phyloP scores from a whole-genome alignment of 2,797 vertebrate species.

The Ataeniobius toweri region DNA sequence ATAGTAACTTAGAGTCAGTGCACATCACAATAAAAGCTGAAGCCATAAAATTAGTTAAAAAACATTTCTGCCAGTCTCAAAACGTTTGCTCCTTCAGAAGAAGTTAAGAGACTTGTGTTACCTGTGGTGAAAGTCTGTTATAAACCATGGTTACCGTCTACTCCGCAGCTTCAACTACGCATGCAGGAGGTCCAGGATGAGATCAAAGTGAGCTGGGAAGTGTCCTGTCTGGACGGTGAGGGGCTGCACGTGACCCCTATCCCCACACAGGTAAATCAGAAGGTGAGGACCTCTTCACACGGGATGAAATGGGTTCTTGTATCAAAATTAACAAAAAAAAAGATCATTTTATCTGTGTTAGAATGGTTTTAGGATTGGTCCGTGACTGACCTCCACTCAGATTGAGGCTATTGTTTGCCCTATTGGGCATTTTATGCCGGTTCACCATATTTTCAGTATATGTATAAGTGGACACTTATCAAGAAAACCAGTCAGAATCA shows the following conservation, averaged over 20 bases:
- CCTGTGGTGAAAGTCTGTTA: not conserved
- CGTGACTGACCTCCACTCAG: not conserved
- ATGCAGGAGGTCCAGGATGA: slow-evolving; percentile 83
- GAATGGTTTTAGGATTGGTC: not conserved
- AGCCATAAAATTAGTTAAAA: not conserved
- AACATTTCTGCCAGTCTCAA: not conserved
- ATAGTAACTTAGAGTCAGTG: not conserved
- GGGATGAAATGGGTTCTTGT: not conserved
- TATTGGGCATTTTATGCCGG: not conserved
- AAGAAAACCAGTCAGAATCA: not conserved
- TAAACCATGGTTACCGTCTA: not conserved
- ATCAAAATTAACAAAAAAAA: not conserved
- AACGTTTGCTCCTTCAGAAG: not conserved
- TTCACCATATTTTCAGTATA: not conserved
- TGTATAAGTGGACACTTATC: not conserved
- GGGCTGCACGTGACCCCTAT: slow-evolving; percentile 80
- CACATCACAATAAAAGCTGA: not conserved
- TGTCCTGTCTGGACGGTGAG: slow-evolving; percentile 73
- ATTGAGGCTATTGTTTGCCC: no score
- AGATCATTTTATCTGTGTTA: not conserved
- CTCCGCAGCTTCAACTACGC: slow-evolving; percentile 85
- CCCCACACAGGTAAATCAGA: slow-evolving; percentile 75
- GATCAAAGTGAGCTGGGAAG: slow-evolving; percentile 85
- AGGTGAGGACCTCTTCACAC: not conserved
- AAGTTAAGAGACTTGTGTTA: no score